Base-by-base conservation (phyloP, 2,888 invertebrate genomes). In the Cylloceria caligata region DNA sequence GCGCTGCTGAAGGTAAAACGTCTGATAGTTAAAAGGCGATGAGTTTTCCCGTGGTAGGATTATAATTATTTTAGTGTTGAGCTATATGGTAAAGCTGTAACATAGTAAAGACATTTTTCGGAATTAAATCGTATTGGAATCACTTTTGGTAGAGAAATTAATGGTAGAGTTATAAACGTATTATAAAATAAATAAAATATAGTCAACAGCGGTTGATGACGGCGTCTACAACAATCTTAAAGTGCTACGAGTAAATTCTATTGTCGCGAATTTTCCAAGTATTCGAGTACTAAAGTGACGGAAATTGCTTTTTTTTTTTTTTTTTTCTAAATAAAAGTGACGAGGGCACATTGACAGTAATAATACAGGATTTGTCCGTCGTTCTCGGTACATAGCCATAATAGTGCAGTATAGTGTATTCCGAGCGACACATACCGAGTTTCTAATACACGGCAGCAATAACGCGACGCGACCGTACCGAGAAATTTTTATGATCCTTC, bases 401-500 rank as follows among this genome's bases (percentile, higher is more conserved):
- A 60, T 16, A 36, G 3, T 57, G 27, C 34, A 57, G 34, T 34
- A 42, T 30, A 68, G 68, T 36, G 36, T 60, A 9, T 2, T 9
- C 19, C 7, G 11, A 64, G 24, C 19, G 45, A 45, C 45, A 45
- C 47, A 45, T 42, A 47, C 9, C 2, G 3, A 47, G 34, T 60
- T 16, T 60, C 16, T 45, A 57, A 72, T 73, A 73, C 68, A 67
- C 81, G 76, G 47, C n/a, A n/a, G n/a, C 76, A 83, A 83, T 83
- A 83, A 83, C 64, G 75, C 57, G 49, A 83, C 68, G 60, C 52
- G 72, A 64, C 67, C 68, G 75, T 84, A 80, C 82, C 45, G 34
- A 82, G 84, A 84, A 84, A 80, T 74, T 80, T 84, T 84, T 82
- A 82, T 77, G 80, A 79, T 77, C 79, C 79, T 75, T 45, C 73